These are phyloP conservation scores for Olivierus martensii DNA, from an alignment of 1,140 invertebrate genomes.

Conservation along the genomic window DNA sequence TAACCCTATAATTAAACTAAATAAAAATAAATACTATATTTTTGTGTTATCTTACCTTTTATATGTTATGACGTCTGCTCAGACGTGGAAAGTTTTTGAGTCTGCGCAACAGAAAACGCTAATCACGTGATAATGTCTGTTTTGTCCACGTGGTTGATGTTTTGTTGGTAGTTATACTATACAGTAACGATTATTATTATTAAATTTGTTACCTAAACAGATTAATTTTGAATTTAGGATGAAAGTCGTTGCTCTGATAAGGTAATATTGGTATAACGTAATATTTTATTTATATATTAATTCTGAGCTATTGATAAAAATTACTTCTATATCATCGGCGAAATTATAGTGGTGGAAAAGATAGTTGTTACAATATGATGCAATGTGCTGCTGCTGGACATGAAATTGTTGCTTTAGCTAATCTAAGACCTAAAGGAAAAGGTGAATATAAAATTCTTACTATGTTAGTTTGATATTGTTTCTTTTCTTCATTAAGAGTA, in stretches of 20 bases:
- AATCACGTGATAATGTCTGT: too few relatives aligned
- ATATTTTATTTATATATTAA: not conserved
- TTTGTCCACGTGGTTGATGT: too few relatives aligned
- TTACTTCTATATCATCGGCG: not conserved
- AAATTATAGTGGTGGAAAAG: slow-evolving; percentile 68
- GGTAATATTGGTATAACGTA: not conserved
- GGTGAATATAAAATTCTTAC: slow-evolving; percentile 46
- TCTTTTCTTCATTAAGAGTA: too few relatives aligned
- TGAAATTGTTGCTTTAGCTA: slow-evolving; percentile 89
- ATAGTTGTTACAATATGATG: slow-evolving; percentile 98
- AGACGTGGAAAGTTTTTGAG: too few relatives aligned
- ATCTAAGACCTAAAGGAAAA: slow-evolving; percentile 75
- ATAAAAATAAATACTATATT: too few relatives aligned
- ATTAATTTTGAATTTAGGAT: slow-evolving; percentile 2
- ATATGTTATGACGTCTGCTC: too few relatives aligned
- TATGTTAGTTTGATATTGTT: too few relatives aligned
- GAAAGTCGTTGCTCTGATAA: slow-evolving; percentile 18
- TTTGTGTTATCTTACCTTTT: too few relatives aligned
- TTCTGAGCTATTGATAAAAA: not conserved
- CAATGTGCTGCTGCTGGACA: slow-evolving; percentile 92
- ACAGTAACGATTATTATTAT: not conserved
- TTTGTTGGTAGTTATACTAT: not conserved
- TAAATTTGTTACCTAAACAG: too few relatives aligned
- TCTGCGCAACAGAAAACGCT: too few relatives aligned
- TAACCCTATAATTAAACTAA: too few relatives aligned